Conservation (phyloP, 2,888 invertebrate species). For the Folsomia manolachei region DNA sequence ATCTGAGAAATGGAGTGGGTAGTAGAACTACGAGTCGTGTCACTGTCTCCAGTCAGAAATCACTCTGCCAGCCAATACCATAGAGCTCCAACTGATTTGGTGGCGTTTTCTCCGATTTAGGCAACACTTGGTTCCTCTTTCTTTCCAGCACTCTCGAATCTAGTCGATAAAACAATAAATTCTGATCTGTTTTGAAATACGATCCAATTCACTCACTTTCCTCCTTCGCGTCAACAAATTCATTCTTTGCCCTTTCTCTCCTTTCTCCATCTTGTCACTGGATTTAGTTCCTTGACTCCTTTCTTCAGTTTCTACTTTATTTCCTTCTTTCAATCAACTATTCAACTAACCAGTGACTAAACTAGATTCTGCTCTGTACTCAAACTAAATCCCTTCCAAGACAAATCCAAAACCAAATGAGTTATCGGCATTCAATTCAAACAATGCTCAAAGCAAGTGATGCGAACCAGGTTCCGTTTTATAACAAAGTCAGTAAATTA, state of each 20-base stretch:
- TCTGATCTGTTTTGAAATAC: slow-evolving; percentile 8
- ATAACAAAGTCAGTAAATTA: too few relatives aligned
- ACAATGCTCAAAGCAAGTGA: too few relatives aligned
- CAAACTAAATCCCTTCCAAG: too few relatives aligned
- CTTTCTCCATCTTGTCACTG: too few relatives aligned
- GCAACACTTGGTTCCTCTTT: neutral
- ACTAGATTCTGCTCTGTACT: too few relatives aligned
- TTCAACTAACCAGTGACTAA: too few relatives aligned
- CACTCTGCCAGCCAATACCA: neutral
- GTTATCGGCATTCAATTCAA: too few relatives aligned
- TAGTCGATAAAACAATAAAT: slow-evolving; percentile 13
- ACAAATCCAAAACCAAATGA: too few relatives aligned
- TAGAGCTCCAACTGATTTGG: slow-evolving; percentile 7
- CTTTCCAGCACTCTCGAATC: neutral
- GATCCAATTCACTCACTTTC: slow-evolving; percentile 5
- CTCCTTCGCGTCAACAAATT: neutral
- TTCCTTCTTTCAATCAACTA: too few relatives aligned
- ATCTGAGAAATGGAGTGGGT: neutral
- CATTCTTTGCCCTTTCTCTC: neutral
- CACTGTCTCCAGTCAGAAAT: slow-evolving; percentile 15
- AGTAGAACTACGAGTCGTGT: neutral
- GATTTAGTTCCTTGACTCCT: too few relatives aligned
- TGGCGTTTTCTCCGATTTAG: neutral
- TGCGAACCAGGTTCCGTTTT: too few relatives aligned
- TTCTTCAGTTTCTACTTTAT: too few relatives aligned